Percentiles rank a stretch among this genome's conserved stretches.
Conservation (phyloP, 1,140 invertebrate genomes). For the Drosophila nebulosa region DNA sequence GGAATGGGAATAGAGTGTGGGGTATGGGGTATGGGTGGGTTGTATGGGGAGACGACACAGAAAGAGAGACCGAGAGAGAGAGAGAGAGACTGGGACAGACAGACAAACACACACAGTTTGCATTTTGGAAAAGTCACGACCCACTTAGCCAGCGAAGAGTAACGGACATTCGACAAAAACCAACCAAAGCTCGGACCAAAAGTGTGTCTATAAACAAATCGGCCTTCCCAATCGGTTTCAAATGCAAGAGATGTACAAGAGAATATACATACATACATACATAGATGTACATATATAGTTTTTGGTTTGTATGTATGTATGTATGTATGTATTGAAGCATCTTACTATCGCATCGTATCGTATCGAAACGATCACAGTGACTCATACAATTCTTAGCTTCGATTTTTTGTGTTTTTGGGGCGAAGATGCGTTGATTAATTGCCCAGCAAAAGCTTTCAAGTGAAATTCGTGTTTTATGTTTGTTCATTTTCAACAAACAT, state of each 20-base stretch:
- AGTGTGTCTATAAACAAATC: conserved; percentile 76
- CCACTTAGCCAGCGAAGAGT: conserved; percentile 77
- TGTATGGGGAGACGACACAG: neutral
- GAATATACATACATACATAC: neutral
- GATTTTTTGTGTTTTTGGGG: neutral
- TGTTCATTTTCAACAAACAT: conserved; percentile 74
- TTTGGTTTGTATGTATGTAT: no score
- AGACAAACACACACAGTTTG: conserved; percentile 56
- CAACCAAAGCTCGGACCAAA: conserved; percentile 48
- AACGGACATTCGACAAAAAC: conserved; percentile 61
- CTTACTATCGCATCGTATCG: conserved; percentile 21
- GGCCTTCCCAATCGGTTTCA: conserved; percentile 9
- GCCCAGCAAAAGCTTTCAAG: conserved; percentile 68
- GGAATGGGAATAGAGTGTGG: no score
- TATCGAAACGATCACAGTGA: conserved; percentile 37
- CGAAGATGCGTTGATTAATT: conserved; percentile 76
- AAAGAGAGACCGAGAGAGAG: neutral
- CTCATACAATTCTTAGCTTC: neutral
- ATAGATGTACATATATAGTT: neutral
- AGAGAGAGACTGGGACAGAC: neutral
- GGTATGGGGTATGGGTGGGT: neutral
- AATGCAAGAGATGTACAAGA: neutral
- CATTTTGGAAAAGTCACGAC: conserved; percentile 77
- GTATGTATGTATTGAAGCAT: no score
- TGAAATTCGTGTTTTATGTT: conserved; percentile 70